Evolutionary conservation across 2,113 vertebrate genomes (phyloP).

Genomic region (Tetrax tetrax): DNA sequence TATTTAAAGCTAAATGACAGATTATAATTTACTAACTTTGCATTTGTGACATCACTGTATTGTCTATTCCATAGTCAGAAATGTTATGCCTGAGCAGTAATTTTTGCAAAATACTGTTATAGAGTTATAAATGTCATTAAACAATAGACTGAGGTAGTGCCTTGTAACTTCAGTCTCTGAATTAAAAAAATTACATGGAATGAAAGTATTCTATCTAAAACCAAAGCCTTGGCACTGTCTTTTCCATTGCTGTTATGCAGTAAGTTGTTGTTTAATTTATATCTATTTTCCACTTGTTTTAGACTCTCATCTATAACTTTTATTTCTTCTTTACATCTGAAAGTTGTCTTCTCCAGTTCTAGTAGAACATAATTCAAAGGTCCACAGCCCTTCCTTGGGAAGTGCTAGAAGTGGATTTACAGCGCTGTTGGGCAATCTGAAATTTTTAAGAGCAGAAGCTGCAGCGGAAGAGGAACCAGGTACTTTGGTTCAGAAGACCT

Average conservation of each 20-base stretch:
- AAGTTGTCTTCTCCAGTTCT: constrained; percentile 53
- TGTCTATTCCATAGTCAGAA: constrained; percentile 74
- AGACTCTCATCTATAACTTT: constrained; percentile 33
- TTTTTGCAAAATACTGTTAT: constrained; percentile 73
- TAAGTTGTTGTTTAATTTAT: constrained; percentile 40
- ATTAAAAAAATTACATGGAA: constrained; percentile 62
- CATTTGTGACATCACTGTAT: constrained; percentile 70
- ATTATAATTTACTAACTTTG: constrained; percentile 74
- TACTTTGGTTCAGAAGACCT: neutral
- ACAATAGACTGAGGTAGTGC: constrained; percentile 68
- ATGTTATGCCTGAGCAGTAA: constrained; percentile 70
- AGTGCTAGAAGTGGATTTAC: constrained; percentile 56
- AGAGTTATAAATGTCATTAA: constrained; percentile 78
- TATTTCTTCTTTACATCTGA: constrained; percentile 61
- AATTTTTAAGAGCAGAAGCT: neutral
- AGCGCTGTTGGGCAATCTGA: constrained; percentile 15
- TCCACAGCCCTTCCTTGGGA: neutral
- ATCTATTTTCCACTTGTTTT: constrained; percentile 15
- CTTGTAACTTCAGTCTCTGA: constrained; percentile 67
- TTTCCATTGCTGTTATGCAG: neutral
- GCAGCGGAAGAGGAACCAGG: neutral
- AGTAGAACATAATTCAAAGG: constrained; percentile 49
- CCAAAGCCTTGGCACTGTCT: constrained; percentile 35
- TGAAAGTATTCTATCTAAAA: constrained; percentile 63
- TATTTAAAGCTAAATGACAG: constrained; percentile 75